Evolutionary conservation across 2,113 vertebrate genomes (phyloP), one percentile per base, ranked within the genome.

Genomic region (Hoplias malabaricus): DNA sequence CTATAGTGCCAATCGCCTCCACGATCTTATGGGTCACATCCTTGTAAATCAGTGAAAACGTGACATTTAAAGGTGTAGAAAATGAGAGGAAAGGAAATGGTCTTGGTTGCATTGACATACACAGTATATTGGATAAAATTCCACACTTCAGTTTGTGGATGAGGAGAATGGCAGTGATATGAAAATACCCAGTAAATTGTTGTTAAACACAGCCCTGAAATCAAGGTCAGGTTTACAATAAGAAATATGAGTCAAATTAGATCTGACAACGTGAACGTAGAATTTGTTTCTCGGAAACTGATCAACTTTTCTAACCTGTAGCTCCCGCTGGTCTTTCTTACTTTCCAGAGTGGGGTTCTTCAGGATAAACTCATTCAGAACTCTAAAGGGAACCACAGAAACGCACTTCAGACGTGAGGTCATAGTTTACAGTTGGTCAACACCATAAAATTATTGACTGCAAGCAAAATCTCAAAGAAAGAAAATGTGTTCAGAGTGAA

Each of bases 291-390:
- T 61, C 2, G 3, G 13, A 42, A 42, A 11, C 40, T 42, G 40
- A 42, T 42, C 2, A 11, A 11, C 40, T 50, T 42, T 19, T 42
- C 67, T 90, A 88, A 98, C 97, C 95, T 99, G 98, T 70, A 99
- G 93, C 84, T 99, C 98, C 87, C 98, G 91, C 86, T 99, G 98
- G 86, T 99, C 98, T 84, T 99, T 99, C 90, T 99, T 99, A 88
- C 93, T 99, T 84, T 99, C 98, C 83, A 99, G 86, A 77, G 92
- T 98, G 57, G 98, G 98, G 78, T 98, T 99, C 93, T 99, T 99
- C 91, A 99, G 93, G 81, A 99, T 99, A 79, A 99, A 99, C 80
- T 99, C 97, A 88, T 99, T 99, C 61, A 99, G 89, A 88, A 99
- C 93, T 69, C 98, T 99, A 73, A 80, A 84, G 43, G 76, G 82